Evolutionary conservation across 1,140 invertebrate species (phyloP), one percentile per base, ranked within the genome.

Genomic region (Drosophila trapezifrons): DNA sequence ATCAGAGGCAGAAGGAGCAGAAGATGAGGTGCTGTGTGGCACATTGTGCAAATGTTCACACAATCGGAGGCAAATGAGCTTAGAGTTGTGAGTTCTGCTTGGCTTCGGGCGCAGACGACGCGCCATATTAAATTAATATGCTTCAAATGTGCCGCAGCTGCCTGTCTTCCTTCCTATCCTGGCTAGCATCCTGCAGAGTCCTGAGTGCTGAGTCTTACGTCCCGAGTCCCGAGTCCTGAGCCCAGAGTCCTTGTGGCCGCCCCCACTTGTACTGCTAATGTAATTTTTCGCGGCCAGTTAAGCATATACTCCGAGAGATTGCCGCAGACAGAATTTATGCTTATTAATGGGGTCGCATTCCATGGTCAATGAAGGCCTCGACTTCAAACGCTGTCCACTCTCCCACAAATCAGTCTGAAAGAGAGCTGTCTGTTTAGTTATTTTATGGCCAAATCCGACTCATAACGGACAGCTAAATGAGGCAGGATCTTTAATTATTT

Each of bases 61-160:
- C 77, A 84, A 77, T 80, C 63, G 55, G 55, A 71, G 82, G 80
- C 80, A 84, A 84, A 84, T 84, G 80, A 84, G 76, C 63, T 60
- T 51, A 18, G 40, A 64, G 47, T 32, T 40, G 52, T 47, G 78
- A 71, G 51, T 62, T 60, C 56, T 38, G 25, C 22, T 49, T 51
- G 47, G 18, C 55, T 51, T 43, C 10, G 4, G 63, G 55, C 38
- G 35, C 43, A 67, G 57, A 52, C 62, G 62, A 55, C 63, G 45
- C 64, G 63, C 64, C 73, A 70, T 78, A 73, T 72, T 78, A 58
- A 72, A 64, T 51, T 63, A 85, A 84, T 80, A 84, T 84, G 76
- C 72, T 71, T 35, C 57, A 73, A 78, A 62, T 72, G 69, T 64
- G 58, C 58, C 56, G 42, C 67, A 55, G 51, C 64, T 56, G 49